phyloP scores from a whole-genome alignment of 2,797 vertebrate genomes.

The Megalops cyprinoides region DNA sequence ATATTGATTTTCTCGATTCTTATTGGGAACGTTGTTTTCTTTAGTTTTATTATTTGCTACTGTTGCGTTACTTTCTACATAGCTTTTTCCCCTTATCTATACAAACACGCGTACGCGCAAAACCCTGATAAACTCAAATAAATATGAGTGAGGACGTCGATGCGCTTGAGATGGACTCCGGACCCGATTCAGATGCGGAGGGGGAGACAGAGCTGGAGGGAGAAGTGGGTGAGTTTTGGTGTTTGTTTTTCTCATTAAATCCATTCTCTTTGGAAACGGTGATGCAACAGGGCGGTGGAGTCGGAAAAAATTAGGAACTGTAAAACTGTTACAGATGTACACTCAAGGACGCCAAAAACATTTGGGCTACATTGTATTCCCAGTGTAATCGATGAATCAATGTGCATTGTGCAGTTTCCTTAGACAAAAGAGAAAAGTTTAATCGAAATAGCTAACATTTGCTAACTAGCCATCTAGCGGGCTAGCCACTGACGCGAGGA shows the following conservation, averaged over 20 bases:
- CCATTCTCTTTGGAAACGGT: not conserved
- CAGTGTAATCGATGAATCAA: too few species aligned
- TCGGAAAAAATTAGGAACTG: not conserved
- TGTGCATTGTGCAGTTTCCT: too few species aligned
- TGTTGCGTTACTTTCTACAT: too few species aligned
- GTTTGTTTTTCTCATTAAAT: not conserved
- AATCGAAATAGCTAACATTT: too few species aligned
- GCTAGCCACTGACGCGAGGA: too few species aligned
- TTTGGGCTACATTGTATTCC: too few species aligned
- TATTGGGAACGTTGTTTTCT: not conserved
- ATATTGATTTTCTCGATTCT: not conserved
- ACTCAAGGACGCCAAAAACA: too few species aligned
- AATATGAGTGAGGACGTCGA: constrained; percentile 8
- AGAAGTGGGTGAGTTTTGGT: not conserved
- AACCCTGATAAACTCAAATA: not conserved
- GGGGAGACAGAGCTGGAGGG: not conserved
- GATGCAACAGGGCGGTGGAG: not conserved
- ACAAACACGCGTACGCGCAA: not conserved
- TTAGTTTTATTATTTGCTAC: not conserved
- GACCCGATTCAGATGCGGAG: not conserved
- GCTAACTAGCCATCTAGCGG: too few species aligned
- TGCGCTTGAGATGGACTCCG: constrained; percentile 1
- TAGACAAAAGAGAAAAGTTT: too few species aligned
- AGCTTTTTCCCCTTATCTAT: not conserved
- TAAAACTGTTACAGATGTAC: too few species aligned